Evolutionary conservation across 1,140 invertebrate genomes (phyloP).

Genomic region (Zaprionus camerounensis): DNA sequence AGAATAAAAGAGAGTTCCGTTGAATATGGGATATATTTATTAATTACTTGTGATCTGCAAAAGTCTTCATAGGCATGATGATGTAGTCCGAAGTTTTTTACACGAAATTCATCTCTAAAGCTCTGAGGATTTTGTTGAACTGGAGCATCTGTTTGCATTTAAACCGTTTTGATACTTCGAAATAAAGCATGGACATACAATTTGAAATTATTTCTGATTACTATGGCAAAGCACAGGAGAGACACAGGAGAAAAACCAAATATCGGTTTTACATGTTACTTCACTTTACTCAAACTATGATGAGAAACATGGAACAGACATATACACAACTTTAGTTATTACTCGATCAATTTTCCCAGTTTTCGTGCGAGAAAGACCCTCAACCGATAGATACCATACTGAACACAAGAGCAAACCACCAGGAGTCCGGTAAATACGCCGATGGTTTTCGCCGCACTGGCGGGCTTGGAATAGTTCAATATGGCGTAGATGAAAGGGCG

Average conservation of each 20-base stretch:
- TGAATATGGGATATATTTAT: background rate
- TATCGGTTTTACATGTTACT: background rate
- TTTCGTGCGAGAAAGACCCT: slow-evolving; percentile 43
- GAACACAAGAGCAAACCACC: slow-evolving; percentile 9
- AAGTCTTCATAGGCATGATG: slow-evolving; percentile 47
- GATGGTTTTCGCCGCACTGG: rapidly evolving
- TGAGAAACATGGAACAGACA: background rate
- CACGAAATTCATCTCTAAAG: slow-evolving; percentile 38
- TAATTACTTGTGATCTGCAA: slow-evolving; percentile 51
- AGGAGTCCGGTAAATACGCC: background rate
- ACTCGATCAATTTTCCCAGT: slow-evolving; percentile 9
- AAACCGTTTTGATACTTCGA: background rate
- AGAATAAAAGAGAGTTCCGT: background rate
- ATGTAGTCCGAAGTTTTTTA: slow-evolving; percentile 3
- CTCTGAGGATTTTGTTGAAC: slow-evolving; percentile 24
- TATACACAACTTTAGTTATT: background rate
- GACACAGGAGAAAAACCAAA: slow-evolving; percentile 19
- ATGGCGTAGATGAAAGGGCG: slow-evolving; percentile 34
- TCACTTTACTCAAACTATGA: background rate
- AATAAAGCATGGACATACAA: background rate
- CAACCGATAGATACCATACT: slow-evolving; percentile 57
- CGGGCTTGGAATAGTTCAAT: slow-evolving; percentile 30
- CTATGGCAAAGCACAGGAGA: slow-evolving; percentile 5
- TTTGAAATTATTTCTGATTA: background rate
- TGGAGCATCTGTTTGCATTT: background rate